Percentiles rank a stretch among this genome's conserved stretches.
phyloP scores from a whole-genome alignment of 2,797 vertebrate species.

The Heliangelus exortis region DNA sequence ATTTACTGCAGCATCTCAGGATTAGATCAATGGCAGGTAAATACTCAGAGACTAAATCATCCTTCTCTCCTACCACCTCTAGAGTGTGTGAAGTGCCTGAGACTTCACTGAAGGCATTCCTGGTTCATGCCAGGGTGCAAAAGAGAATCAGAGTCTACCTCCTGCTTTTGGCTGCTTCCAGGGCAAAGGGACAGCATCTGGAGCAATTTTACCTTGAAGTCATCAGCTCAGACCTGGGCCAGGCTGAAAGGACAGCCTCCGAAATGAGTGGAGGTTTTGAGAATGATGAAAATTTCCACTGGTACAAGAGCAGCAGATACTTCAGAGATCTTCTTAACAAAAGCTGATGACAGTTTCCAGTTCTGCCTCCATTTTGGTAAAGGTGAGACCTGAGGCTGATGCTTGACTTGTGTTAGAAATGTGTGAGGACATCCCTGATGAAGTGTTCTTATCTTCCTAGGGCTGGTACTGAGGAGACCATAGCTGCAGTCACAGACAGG shows the following conservation, averaged over 20 bases:
- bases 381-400: background rate
- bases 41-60: background rate
- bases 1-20: slow-evolving; percentile 33
- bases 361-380: background rate
- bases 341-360: background rate
- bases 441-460: background rate
- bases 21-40: slow-evolving; percentile 12
- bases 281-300: accelerated
- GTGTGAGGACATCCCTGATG: background rate
- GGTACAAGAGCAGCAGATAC: background rate
- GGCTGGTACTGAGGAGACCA: background rate
- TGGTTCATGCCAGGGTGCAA: background rate
- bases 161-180: background rate
- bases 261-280: background rate
- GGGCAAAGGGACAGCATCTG: background rate
- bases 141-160: background rate
- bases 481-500: background rate
- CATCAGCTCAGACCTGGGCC: background rate
- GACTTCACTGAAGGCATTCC: background rate
- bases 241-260: background rate
- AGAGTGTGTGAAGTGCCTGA: background rate
- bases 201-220: background rate
- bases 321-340: background rate
- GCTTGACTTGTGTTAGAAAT: background rate
- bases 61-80: background rate